These are phyloP conservation scores for Coreoperca whiteheadi DNA, from an alignment of 2,113 vertebrate genomes.

Conservation along the genomic window DNA sequence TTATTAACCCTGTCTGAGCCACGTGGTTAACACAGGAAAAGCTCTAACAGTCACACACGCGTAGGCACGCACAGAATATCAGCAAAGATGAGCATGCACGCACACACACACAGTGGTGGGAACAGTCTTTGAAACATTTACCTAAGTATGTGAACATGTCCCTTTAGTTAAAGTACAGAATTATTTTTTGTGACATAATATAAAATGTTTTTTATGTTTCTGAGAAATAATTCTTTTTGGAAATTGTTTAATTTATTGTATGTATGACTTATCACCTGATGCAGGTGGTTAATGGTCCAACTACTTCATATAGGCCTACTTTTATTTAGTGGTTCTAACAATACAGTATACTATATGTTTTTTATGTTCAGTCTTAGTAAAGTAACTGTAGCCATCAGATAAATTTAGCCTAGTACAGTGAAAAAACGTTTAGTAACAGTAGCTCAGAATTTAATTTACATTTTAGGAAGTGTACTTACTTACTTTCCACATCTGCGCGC, in stretches of 20 bases:
- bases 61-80: constrained; percentile 15
- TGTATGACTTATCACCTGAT: not conserved
- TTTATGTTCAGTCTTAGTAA: not conserved
- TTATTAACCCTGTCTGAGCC: constrained; percentile 79
- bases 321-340: not conserved
- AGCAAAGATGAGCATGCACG: too few species aligned
- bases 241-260: not conserved
- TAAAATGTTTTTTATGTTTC: not conserved
- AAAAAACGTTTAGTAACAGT: not conserved
- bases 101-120: constrained; percentile 9
- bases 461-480: constrained; percentile 4
- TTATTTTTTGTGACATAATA: not conserved
- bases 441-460: not conserved
- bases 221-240: not conserved
- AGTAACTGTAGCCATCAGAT: not conserved
- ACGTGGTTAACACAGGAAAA: constrained; percentile 85
- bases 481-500: constrained; percentile 27
- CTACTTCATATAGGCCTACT: not conserved
- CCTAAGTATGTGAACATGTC: not conserved
- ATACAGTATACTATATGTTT: not conserved
- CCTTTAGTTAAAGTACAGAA: not conserved
- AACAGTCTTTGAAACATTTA: not conserved
- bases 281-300: not conserved
- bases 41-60: constrained; percentile 53
- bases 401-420: not conserved